Base-by-base conservation (phyloP, 2,797 vertebrate genomes). In the Columba guinea region DNA sequence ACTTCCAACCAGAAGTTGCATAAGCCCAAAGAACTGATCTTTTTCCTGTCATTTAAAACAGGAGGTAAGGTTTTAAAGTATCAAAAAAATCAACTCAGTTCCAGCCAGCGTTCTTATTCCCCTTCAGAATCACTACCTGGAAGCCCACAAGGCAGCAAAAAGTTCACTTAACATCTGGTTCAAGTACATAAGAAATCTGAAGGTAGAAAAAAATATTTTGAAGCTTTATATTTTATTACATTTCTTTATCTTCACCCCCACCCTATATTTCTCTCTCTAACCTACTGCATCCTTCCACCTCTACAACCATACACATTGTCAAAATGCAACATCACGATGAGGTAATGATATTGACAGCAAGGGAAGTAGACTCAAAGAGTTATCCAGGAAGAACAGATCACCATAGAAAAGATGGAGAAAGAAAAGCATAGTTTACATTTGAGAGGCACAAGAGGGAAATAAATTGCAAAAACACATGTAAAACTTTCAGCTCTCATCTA, bases 41-140 rank as follows among this genome's bases (percentile, higher is more conserved):
- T 55, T 49, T 53, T 20, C 63, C 41, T 74, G 13, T 60, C 30
- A 82, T 70, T 65, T 94, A 90, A 89, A 85, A 70, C 12, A 83
- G 5, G 17, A 37, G 9, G 18, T 84, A 88, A 74, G 13, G 27
- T 58, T 87, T 92, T 75, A 80, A 87, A 37, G 18, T 26, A 77
- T 73, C 63, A 88, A 90, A 90, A 90, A 91, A 44, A 67, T 11
- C 19, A 68, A 23, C 48, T 78, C n/a, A 14, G 20, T 12, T 78
- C 11, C 35, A 79, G n/a, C 0, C 15, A 28, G 9, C 13, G 13
- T 48, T n/a, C 39, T 70, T 69, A 46, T 8, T 67, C 30, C 8
- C 27, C 20, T 59, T 58, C 26, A 83, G 48, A 86, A 71, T 30
- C 67, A 46, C 21, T 68, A 52, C 4, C n/a, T 64, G 16, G 16